These are phyloP conservation scores for Ptychoptera contaminata DNA, from an alignment of 2,888 invertebrate species.

Conservation along the genomic window DNA sequence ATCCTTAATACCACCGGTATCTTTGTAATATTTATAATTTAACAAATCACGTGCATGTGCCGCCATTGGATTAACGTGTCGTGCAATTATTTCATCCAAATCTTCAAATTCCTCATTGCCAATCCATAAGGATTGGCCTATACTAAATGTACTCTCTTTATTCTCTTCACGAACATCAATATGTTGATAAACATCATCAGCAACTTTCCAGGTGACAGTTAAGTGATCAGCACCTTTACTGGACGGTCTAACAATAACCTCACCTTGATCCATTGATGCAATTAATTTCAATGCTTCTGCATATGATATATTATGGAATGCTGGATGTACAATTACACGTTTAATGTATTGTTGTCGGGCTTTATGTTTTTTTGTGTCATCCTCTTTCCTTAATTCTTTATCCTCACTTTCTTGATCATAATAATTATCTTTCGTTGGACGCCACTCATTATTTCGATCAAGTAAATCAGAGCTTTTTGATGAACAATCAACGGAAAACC, in stretches of 20 bases:
- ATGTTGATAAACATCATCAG: constrained; percentile 87
- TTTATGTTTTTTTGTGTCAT: constrained; percentile 67
- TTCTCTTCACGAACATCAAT: constrained; percentile 92
- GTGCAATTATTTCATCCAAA: constrained; percentile 95
- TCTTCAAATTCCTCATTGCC: constrained; percentile 92
- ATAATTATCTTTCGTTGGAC: constrained; percentile 73
- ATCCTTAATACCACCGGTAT: constrained; percentile 63
- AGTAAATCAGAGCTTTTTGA: constrained; percentile 82
- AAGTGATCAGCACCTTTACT: constrained; percentile 93
- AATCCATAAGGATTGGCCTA: constrained; percentile 80
- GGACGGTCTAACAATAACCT: constrained; percentile 89
- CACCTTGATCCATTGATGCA: constrained; percentile 88
- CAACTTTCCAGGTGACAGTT: constrained; percentile 98
- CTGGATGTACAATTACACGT: constrained; percentile 92
- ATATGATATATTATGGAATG: constrained; percentile 92
- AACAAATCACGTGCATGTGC: constrained; percentile 79
- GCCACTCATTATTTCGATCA: constrained; percentile 84
- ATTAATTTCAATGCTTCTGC: constrained; percentile 84
- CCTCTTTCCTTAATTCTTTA: constrained; percentile 59
- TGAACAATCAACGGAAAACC: constrained; percentile 86
- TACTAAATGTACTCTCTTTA: constrained; percentile 89
- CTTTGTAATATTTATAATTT: constrained; percentile 78
- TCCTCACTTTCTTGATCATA: constrained; percentile 81
- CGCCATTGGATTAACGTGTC: constrained; percentile 94
- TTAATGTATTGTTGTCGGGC: constrained; percentile 79